Evolutionary conservation across 2,888 invertebrate genomes (phyloP).

Genomic region (Acleris cristana): DNA sequence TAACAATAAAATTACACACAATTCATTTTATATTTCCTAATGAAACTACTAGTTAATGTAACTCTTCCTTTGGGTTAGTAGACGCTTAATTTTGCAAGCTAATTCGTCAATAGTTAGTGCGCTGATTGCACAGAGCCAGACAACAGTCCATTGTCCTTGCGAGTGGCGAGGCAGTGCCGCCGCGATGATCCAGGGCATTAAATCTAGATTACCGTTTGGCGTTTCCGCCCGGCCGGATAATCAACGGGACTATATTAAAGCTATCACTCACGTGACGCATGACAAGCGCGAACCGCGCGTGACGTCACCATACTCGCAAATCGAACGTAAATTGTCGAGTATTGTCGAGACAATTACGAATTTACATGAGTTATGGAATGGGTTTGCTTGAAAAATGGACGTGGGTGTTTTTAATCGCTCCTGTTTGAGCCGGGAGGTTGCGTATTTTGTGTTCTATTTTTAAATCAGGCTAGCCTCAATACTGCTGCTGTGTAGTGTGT

Average conservation of each 20-base stretch:
- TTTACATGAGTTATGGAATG: conserved; percentile 51
- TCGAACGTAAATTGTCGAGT: conserved; percentile 61
- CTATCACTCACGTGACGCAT: conserved; percentile 78
- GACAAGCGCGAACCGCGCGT: conserved; percentile 58
- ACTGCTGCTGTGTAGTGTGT: not conserved
- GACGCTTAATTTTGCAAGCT: conserved; percentile 2
- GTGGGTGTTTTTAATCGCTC: conserved; percentile 35
- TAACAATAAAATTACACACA: no score
- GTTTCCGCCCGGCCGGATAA: conserved; percentile 75
- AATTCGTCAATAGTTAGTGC: conserved; percentile 9
- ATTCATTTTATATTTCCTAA: no score
- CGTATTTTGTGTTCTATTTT: conserved; percentile 26
- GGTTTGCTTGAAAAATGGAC: conserved; percentile 39
- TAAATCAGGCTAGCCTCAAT: conserved; percentile 3
- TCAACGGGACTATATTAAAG: conserved; percentile 81
- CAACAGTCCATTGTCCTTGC: conserved; percentile 51
- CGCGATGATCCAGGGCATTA: conserved; percentile 76
- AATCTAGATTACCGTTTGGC: conserved; percentile 81
- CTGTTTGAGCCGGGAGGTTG: conserved; percentile 27
- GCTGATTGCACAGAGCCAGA: conserved; percentile 29
- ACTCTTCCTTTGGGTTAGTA: no score
- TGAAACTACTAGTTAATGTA: no score
- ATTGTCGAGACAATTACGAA: conserved; percentile 55
- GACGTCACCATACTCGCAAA: conserved; percentile 65
- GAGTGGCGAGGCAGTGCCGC: conserved; percentile 54